Evolutionary conservation across 2,888 invertebrate genomes (phyloP), one percentile per base, ranked within the genome.

Genomic region (Rotaria socialis): DNA sequence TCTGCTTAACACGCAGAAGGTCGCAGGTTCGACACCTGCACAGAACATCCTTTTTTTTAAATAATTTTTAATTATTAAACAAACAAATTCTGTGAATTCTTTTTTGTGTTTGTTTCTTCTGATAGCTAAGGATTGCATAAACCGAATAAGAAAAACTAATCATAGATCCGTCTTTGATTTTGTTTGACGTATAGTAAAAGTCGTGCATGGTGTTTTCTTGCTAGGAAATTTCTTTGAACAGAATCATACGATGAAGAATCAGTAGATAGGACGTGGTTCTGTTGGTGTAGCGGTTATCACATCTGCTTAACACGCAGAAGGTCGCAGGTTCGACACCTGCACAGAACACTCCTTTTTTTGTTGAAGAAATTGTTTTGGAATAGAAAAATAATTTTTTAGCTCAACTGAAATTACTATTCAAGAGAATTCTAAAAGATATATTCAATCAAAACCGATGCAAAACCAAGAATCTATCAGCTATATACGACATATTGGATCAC

Each of bases 261-360:
- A 16, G 11, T 16, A 35, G 67, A 14, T 67, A 35, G 67, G 8
- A 35, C 27, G 35, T 14, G 67, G 67, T 67, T 67, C 67, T 67
- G 67, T 67, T 67, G 67, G 67, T 67, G 67, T 67, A 67, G 67
- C 67, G 67, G 67, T 67, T 67, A 67, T 67, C 67, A 67, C 67
- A 67, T 67, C 67, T 67, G 67, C 67, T 67, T 67, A 67, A 67
- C 67, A 67, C 67, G 67, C 67, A 67, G 67, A 67, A 67, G 67
- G 67, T 67, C 67, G 67, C 67, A 67, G 67, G 67, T 67, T 67
- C 67, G 67, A 67, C 67, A 67, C 67, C 67, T 67, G 67, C 67
- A 67, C 67, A 67, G 67, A 67, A 67, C 67, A 67, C 67, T 67
- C 19, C 35, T 16, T 67, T 67, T 67, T 67, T 35, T 67, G 4